Percentiles rank a stretch among this genome's conserved stretches.
These are phyloP conservation scores for Epirrita christyi DNA, from an alignment of 2,888 invertebrate genomes.

Conservation along the genomic window DNA sequence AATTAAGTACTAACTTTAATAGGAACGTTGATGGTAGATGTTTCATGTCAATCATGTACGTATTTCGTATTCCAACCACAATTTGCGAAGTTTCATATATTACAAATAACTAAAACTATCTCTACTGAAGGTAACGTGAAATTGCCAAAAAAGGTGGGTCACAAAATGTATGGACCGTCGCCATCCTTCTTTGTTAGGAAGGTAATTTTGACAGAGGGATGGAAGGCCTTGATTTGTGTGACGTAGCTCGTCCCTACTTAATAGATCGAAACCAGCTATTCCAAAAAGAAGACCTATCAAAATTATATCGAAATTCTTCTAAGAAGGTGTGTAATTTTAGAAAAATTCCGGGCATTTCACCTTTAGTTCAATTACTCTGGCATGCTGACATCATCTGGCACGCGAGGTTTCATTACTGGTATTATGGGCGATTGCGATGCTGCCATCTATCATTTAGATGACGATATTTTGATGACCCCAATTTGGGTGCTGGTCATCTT, in stretches of 20 bases:
- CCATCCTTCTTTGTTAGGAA: no score
- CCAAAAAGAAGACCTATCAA: conserved; percentile 24
- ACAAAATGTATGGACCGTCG: no score
- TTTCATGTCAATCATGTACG: no score
- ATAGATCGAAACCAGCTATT: not conserved
- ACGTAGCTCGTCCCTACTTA: conserved; percentile 1
- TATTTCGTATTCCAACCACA: no score
- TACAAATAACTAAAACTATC: no score
- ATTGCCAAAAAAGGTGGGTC: no score
- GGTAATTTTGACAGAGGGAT: no score
- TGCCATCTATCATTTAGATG: conserved; percentile 26
- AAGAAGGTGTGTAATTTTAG: conserved; percentile 55
- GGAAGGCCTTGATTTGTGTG: no score
- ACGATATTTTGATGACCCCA: conserved; percentile 23
- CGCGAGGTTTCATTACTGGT: conserved; percentile 27
- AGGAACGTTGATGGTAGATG: no score
- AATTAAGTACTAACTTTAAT: no score
- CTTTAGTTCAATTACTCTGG: conserved; percentile 54
- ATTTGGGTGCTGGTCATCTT: not conserved
- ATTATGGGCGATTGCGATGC: conserved; percentile 24
- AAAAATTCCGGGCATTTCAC: conserved; percentile 57
- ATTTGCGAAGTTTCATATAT: no score
- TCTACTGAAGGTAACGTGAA: no score
- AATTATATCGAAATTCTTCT: conserved; percentile 48
- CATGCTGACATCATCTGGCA: conserved; percentile 43